Evolutionary conservation across 1,140 invertebrate species (phyloP).

Genomic region (Physella acuta): DNA sequence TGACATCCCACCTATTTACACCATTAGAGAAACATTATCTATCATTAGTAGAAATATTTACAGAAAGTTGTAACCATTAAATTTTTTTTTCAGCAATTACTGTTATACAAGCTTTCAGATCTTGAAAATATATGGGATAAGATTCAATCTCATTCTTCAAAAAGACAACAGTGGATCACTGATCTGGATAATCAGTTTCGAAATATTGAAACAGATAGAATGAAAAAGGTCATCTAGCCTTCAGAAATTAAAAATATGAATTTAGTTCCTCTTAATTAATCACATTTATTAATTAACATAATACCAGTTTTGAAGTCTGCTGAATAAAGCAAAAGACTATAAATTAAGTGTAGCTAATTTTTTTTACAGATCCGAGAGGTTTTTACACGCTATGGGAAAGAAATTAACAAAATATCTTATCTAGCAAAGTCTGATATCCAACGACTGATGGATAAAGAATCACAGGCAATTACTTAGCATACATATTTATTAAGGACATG

Average conservation of each 20-base stretch:
- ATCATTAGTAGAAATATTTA: no score
- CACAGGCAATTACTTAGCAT: slow-evolving; percentile 42
- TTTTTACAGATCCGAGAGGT: slow-evolving; percentile 44
- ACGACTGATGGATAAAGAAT: slow-evolving; percentile 52
- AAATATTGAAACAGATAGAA: slow-evolving; percentile 47
- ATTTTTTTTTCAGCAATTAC: no score
- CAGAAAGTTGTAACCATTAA: no score
- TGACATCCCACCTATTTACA: no score
- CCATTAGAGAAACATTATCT: no score
- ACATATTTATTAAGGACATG: background rate
- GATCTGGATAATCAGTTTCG: slow-evolving; percentile 45
- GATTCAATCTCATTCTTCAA: slow-evolving; percentile 43
- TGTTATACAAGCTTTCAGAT: no score
- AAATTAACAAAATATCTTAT: slow-evolving; percentile 52
- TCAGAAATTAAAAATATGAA: background rate
- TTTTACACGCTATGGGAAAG: slow-evolving; percentile 50
- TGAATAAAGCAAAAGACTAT: background rate
- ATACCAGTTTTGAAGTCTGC: no score
- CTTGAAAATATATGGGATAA: slow-evolving; percentile 47
- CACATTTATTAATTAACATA: background rate
- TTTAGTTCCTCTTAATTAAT: background rate
- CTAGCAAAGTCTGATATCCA: slow-evolving; percentile 52
- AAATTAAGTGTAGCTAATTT: background rate
- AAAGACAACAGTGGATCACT: slow-evolving; percentile 44
- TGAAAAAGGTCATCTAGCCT: slow-evolving; percentile 41